Evolutionary conservation across 2,113 vertebrate genomes (phyloP).

Genomic region (Crotalus viridis): DNA sequence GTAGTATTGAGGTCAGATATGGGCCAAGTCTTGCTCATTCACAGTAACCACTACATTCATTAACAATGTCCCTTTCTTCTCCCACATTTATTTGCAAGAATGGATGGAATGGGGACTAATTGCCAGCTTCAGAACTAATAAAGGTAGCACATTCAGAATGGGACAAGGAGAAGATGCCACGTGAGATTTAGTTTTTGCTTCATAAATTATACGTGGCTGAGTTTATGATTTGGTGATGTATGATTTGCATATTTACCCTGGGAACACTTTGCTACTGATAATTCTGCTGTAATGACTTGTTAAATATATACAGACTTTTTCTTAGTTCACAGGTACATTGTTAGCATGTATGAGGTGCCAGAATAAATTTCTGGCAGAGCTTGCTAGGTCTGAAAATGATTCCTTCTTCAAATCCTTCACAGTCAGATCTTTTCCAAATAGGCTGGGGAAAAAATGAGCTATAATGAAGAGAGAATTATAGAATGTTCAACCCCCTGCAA

Average conservation of each 20-base stretch:
- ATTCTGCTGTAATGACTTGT: not conserved
- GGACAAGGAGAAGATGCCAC: not conserved
- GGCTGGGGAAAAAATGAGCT: not conserved
- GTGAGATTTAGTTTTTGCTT: not conserved
- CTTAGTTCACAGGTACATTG: not conserved
- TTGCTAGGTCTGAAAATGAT: not conserved
- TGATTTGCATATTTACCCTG: not conserved
- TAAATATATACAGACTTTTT: not conserved
- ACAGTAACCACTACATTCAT: not conserved
- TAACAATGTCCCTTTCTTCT: not conserved
- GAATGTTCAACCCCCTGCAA: no score
- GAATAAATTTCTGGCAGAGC: not conserved
- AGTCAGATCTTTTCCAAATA: not conserved
- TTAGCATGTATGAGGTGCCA: not conserved
- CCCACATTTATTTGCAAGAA: not conserved
- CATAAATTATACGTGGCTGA: not conserved
- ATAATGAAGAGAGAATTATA: no score
- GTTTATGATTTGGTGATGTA: not conserved
- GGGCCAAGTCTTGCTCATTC: not conserved
- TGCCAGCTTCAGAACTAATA: not conserved
- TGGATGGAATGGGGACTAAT: not conserved
- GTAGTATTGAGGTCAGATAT: not conserved
- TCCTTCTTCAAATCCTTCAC: not conserved
- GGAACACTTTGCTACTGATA: not conserved
- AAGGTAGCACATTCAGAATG: not conserved